These are phyloP conservation scores for Brachylomia viminalis DNA, from an alignment of 2,888 invertebrate genomes.

Conservation along the genomic window DNA sequence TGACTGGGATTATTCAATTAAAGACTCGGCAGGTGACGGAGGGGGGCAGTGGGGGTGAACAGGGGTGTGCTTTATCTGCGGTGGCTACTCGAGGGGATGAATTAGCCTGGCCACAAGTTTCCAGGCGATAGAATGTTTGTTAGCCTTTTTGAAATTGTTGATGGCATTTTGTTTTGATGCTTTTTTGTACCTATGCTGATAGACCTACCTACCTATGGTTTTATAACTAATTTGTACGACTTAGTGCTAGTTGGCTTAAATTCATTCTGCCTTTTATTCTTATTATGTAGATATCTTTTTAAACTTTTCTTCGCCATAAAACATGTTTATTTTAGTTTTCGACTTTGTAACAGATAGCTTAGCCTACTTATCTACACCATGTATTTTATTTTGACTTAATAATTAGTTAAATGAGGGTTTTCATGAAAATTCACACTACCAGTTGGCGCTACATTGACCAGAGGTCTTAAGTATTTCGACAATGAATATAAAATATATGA, in stretches of 20 bases:
- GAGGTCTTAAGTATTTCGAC: no score
- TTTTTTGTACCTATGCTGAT: neutral
- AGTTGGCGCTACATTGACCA: no score
- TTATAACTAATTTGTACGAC: no score
- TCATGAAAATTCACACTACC: no score
- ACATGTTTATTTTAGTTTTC: neutral
- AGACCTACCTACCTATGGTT: no score
- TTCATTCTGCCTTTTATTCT: no score
- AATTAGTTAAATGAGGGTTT: no score
- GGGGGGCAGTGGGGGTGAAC: slow-evolving; percentile 61
- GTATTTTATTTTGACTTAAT: neutral
- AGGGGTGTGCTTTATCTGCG: slow-evolving; percentile 75
- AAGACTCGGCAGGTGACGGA: slow-evolving; percentile 87
- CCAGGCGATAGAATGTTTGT: slow-evolving; percentile 73
- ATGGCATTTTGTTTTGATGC: neutral
- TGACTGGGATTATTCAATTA: slow-evolving; percentile 91
- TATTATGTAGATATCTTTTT: no score
- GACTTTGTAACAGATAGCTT: neutral
- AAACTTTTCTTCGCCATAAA: no score
- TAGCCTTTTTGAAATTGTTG: slow-evolving; percentile 70
- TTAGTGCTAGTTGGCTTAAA: no score
- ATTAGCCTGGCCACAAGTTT: slow-evolving; percentile 78
- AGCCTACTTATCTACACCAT: neutral
- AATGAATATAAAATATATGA: no score
- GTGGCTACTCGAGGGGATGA: slow-evolving; percentile 78